These are phyloP conservation scores for Centrocercus urophasianus DNA, from an alignment of 2,113 vertebrate genomes.

Conservation along the genomic window DNA sequence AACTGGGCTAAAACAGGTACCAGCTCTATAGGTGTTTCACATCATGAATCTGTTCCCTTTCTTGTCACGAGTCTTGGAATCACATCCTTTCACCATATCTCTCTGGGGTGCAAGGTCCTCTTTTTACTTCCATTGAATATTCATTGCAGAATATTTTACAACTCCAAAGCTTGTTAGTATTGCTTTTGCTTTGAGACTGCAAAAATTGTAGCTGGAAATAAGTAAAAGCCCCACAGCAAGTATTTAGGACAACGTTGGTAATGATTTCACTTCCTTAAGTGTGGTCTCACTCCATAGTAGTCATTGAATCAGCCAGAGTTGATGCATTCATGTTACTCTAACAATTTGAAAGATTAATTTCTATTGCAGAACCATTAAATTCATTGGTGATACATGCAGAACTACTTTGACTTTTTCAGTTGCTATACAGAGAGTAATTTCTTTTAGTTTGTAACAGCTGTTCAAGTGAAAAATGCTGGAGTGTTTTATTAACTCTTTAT, in stretches of 20 bases:
- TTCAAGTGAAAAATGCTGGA: not conserved
- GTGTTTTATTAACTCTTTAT: not conserved
- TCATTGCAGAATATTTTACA: not conserved
- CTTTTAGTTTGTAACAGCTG: not conserved
- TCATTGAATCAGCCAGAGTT: not conserved
- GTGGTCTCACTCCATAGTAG: not conserved
- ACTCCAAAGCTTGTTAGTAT: not conserved
- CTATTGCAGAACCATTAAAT: not conserved
- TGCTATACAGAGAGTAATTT: not conserved
- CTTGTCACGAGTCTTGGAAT: not conserved
- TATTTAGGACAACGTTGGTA: not conserved
- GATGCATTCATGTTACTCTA: not conserved
- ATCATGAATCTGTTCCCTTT: not conserved
- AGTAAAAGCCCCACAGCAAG: not conserved
- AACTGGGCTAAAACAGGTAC: not conserved
- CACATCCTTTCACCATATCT: not conserved
- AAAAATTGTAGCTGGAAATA: not conserved
- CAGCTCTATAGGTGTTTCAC: not conserved
- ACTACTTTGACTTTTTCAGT: not conserved
- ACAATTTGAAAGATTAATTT: not conserved
- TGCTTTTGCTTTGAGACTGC: not conserved
- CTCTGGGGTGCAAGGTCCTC: not conserved
- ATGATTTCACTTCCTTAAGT: not conserved
- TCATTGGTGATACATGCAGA: not conserved
- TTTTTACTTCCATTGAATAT: not conserved